Evolutionary conservation across 30 jellyfish, hydroid and myxozoan genomes (phyloP), one percentile per base, ranked within the genome.

Genomic region (Turritopsis dohrnii): DNA sequence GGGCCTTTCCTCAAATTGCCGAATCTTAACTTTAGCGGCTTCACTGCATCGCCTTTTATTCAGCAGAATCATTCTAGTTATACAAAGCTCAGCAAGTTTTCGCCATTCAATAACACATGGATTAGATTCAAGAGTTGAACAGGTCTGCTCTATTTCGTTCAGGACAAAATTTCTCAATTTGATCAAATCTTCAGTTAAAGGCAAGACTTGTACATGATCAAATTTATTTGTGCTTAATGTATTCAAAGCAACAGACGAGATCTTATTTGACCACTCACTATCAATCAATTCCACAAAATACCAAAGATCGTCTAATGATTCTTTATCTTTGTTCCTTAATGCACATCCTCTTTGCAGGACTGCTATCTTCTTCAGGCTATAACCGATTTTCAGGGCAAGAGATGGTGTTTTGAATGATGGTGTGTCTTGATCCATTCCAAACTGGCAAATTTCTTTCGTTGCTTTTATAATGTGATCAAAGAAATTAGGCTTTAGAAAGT

Each of bases 21-120:
- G 52, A 53, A 83, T 22, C 53, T 21, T 41, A 27, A 83, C 30
- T 28, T 83, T 83, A 13, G 84, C 21, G 71, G 52, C 84, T 54
- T 83, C 89, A 72, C 75, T 83, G 73, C 79, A 83, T 30, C 84
- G 84, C 53, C 89, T 52, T 83, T 73, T 83, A 75, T 83, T 83
- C 71, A 83, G 66, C 76, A 74, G 24, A 20, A 73, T 73, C 29
- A 72, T 29, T 52, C 89, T 72, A 4, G 89, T 69, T 1, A 72
- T 83, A 7, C 79, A 53, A 23, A 74, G 24, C 54, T 69, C 77
- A 69, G 77, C 77, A 23, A 69, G 77, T 69, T 23, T n/a, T 19
- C 77, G 28, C 77, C 77, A 69, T 17, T 83, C 26, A 20, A 20
- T 21, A n/a, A 83, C 30, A 71, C 65, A 53, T 29, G 75, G 76